phyloP scores from a whole-genome alignment of 2,113 vertebrate genomes.

The Noturus placidus region DNA sequence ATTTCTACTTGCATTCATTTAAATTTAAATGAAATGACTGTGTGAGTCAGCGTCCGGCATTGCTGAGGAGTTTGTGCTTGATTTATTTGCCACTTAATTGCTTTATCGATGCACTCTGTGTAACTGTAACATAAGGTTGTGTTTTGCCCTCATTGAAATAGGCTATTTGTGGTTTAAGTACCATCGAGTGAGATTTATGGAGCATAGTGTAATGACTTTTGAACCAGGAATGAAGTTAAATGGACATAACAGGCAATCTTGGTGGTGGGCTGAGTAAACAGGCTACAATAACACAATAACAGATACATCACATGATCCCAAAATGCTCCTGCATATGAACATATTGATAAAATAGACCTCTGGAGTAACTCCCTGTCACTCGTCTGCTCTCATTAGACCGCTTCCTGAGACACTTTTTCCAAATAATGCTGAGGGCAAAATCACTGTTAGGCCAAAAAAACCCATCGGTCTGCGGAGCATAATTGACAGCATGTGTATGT shows the following conservation, averaged over 20 bases:
- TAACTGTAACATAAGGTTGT: conserved; percentile 23
- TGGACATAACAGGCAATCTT: conserved; percentile 30
- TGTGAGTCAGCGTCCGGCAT: neutral
- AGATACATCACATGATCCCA: conserved; percentile 21
- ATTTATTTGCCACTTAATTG: neutral
- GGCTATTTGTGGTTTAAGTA: conserved; percentile 28
- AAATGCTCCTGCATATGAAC: conserved; percentile 12
- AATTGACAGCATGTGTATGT: conserved; percentile 39
- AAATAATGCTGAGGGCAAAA: conserved; percentile 17
- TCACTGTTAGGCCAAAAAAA: conserved; percentile 4
- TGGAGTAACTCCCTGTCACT: conserved; percentile 28
- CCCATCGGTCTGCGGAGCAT: conserved; percentile 26
- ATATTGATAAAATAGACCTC: conserved; percentile 24
- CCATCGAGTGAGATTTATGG: conserved; percentile 27
- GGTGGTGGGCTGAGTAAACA: conserved; percentile 14
- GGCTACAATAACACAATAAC: conserved; percentile 23
- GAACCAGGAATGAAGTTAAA: conserved; percentile 39
- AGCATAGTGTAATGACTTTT: conserved; percentile 3
- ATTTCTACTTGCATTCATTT: neutral
- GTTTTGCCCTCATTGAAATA: conserved; percentile 20
- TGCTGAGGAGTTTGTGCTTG: neutral
- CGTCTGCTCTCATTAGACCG: conserved; percentile 34
- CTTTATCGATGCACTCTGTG: conserved; percentile 14
- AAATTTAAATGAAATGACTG: neutral
- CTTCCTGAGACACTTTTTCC: conserved; percentile 12